A percentile compares a stretch with the other conserved stretches of the same genome.
Conservation (phyloP, 2,797 vertebrate species). For the Bradypodion ventrale region DNA sequence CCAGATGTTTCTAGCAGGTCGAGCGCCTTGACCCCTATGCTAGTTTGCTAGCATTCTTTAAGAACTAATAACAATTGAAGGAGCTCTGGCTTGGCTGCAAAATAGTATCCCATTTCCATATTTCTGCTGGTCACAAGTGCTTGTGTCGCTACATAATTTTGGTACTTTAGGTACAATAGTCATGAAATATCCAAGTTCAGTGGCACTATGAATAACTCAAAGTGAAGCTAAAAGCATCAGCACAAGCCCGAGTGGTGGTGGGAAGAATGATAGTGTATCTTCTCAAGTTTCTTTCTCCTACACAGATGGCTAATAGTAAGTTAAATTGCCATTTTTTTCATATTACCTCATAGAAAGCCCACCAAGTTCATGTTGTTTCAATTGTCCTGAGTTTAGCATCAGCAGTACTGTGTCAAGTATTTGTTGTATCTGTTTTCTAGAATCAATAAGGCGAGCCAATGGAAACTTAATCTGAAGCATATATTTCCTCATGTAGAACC, state of each 20-base stretch:
- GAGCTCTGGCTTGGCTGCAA: neutral
- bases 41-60: neutral
- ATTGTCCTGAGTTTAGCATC: neutral
- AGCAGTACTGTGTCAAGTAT: neutral
- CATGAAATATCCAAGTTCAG: neutral
- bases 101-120: neutral
- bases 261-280: too few relatives aligned
- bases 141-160: neutral
- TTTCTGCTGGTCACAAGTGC: neutral
- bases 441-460: neutral
- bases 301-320: neutral
- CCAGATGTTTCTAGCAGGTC: neutral
- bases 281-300: too few relatives aligned
- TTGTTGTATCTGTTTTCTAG: neutral
- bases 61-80: neutral
- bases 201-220: neutral
- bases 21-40: neutral
- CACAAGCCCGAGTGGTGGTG: too few relatives aligned
- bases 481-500: neutral
- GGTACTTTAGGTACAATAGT: neutral
- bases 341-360: neutral
- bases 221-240: too few relatives aligned
- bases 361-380: neutral
- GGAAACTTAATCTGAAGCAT: neutral
- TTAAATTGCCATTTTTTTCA: neutral